These are phyloP conservation scores for Apistogramma diplotaenia DNA, from an alignment of 2,113 vertebrate genomes.

Conservation along the genomic window DNA sequence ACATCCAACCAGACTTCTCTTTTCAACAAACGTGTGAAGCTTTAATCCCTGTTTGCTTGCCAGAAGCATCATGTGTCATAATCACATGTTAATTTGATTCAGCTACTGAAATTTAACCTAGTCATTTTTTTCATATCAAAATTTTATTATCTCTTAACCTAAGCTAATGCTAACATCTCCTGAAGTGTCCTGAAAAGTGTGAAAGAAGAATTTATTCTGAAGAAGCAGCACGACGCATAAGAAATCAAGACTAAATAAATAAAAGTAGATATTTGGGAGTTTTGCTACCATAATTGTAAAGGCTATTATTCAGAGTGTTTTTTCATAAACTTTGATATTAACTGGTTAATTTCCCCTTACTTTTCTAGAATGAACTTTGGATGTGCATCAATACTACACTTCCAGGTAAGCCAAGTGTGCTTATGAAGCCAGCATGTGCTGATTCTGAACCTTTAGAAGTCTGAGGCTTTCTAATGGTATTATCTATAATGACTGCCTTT, in stretches of 20 bases:
- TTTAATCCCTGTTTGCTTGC: neutral
- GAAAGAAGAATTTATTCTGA: neutral
- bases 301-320: neutral
- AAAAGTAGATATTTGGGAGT: neutral
- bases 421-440: neutral
- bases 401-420: slow-evolving; percentile 84
- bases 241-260: neutral
- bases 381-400: slow-evolving; percentile 96
- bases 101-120: neutral
- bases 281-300: neutral
- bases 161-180: neutral
- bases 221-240: neutral
- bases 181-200: neutral
- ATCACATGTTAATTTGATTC: neutral
- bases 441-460: neutral
- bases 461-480: neutral
- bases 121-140: neutral
- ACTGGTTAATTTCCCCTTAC: neutral
- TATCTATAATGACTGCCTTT: neutral
- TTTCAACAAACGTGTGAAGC: neutral
- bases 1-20: neutral
- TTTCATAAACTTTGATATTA: neutral
- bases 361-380: slow-evolving; percentile 91
- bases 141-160: neutral
- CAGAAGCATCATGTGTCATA: neutral